Percentiles rank a stretch among this genome's conserved stretches.
These are phyloP conservation scores for Eilema sororculum DNA, from an alignment of 2,888 invertebrate species.

Conservation along the genomic window DNA sequence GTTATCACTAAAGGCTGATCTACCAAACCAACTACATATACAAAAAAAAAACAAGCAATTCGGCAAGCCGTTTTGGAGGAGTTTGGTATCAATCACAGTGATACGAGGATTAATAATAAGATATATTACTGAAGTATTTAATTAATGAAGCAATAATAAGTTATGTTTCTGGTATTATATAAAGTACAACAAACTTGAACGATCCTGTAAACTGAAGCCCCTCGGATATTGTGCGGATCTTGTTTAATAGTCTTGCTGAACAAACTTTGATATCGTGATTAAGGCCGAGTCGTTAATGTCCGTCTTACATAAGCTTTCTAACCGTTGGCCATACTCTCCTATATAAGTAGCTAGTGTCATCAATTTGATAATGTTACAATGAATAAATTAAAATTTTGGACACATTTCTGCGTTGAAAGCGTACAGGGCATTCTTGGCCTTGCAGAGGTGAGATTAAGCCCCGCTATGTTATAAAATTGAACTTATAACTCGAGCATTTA, in stretches of 20 bases:
- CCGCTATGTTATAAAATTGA: too few species aligned
- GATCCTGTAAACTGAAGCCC: slow-evolving; percentile 3
- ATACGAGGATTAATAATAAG: too few species aligned
- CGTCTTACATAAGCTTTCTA: neutral
- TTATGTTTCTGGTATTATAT: neutral
- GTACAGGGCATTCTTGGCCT: neutral
- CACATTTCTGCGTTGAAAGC: neutral
- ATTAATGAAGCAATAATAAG: neutral
- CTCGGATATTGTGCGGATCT: slow-evolving; percentile 7
- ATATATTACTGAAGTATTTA: too few species aligned
- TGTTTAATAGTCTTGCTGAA: slow-evolving; percentile 10
- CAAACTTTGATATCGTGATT: slow-evolving; percentile 16
- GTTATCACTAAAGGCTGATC: too few species aligned
- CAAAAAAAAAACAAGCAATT: too few species aligned
- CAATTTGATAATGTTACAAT: neutral
- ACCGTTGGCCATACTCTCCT: neutral
- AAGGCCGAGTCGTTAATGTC: neutral
- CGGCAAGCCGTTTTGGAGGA: too few species aligned
- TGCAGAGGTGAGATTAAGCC: neutral
- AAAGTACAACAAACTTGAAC: slow-evolving; percentile 4
- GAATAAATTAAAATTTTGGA: neutral
- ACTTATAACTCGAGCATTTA: too few species aligned
- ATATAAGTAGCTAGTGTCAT: slow-evolving; percentile 2
- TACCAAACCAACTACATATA: too few species aligned
- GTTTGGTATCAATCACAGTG: too few species aligned